Conservation (phyloP, 2,113 vertebrate species). For the Amazona vittata region DNA sequence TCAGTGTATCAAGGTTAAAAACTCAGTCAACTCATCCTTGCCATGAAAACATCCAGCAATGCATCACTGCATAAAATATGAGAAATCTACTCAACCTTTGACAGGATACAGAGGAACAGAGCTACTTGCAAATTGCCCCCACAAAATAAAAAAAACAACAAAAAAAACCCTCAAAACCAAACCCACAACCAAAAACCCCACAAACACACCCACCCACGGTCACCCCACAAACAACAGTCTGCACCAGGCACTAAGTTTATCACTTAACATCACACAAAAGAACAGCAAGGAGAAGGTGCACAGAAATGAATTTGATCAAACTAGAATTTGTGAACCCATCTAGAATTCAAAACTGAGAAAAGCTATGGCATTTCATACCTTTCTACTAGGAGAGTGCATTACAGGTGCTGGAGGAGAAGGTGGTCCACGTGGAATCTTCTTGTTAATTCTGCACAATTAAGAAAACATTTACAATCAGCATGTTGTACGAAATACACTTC, state of each 20-base stretch:
- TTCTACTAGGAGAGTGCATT: conserved; percentile 98
- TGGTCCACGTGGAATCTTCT: conserved; percentile 96
- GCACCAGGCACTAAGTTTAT: background rate
- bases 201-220: background rate
- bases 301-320: background rate
- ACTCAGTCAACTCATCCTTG: background rate
- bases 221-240: background rate
- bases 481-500: background rate
- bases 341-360: background rate
- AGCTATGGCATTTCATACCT: conserved; percentile 74
- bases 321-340: background rate
- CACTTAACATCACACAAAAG: background rate
- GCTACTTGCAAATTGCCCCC: background rate
- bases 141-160: background rate
- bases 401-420: conserved; percentile 98
- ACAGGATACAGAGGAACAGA: background rate
- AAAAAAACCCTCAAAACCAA: background rate
- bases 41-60: background rate
- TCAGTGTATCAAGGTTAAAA: background rate
- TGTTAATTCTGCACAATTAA: conserved; percentile 89
- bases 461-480: background rate
- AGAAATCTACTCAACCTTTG: background rate
- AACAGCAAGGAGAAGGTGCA: background rate
- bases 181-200: background rate
- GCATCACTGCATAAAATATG: background rate